Conservation (phyloP, 2,113 vertebrate genomes). For the Eurystomus gularis region DNA sequence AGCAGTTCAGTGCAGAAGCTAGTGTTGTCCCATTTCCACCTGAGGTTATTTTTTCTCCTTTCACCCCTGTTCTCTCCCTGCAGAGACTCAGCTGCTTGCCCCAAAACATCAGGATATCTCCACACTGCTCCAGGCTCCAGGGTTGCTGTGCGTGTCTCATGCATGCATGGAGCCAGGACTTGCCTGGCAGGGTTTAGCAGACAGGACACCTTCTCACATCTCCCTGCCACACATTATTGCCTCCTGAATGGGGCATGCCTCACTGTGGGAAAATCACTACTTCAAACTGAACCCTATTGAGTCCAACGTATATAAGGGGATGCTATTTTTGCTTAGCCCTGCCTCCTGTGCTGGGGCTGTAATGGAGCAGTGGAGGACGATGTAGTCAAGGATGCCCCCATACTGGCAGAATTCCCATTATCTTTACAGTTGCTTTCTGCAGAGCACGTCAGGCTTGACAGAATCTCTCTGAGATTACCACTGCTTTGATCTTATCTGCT, state of each 20-base stretch:
- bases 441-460: neutral
- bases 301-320: neutral
- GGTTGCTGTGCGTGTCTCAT: neutral
- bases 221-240: neutral
- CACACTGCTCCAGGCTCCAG: neutral
- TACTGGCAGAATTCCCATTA: neutral
- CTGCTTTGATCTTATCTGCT: neutral
- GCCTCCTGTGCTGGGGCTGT: neutral
- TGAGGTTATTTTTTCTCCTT: neutral
- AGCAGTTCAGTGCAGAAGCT: neutral
- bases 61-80: neutral
- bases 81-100: neutral
- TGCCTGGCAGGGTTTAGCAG: neutral
- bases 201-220: neutral
- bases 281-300: neutral
- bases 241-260: neutral
- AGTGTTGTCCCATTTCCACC: neutral
- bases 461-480: neutral
- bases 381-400: neutral
- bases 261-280: neutral
- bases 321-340: neutral
- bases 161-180: neutral
- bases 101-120: neutral
- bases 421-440: neutral
- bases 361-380: neutral